phyloP scores from a whole-genome alignment of 2,888 invertebrate species.

The Liopterus haemorrhoidalis region DNA sequence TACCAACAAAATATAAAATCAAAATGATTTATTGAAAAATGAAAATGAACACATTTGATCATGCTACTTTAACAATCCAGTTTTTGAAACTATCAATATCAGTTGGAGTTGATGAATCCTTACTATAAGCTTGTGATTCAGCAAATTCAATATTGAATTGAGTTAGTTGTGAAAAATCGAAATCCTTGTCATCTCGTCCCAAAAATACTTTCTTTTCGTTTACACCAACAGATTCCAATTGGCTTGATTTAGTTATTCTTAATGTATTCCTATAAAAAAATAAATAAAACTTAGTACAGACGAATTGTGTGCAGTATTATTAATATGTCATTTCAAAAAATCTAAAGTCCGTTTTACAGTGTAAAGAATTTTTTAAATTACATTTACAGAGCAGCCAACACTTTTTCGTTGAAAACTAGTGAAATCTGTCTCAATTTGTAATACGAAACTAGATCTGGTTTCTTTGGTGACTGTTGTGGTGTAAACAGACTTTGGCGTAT shows the following conservation, averaged over 20 bases:
- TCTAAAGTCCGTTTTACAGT: neutral
- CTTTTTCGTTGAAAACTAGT: slow-evolving; percentile 14
- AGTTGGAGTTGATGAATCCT: slow-evolving; percentile 54
- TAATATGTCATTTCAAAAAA: neutral
- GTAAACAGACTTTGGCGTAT: too few species aligned
- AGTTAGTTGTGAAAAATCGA: slow-evolving; percentile 71
- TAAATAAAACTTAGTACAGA: slow-evolving; percentile 21
- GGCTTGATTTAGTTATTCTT: slow-evolving; percentile 74
- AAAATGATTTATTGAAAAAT: too few species aligned
- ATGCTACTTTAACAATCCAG: slow-evolving; percentile 63
- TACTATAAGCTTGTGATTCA: slow-evolving; percentile 56
- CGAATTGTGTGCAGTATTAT: too few species aligned
- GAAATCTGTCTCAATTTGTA: slow-evolving; percentile 14
- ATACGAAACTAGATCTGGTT: slow-evolving; percentile 10
- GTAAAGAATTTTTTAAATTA: neutral
- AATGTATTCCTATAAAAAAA: slow-evolving; percentile 66
- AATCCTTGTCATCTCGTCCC: slow-evolving; percentile 74
- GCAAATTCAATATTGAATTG: slow-evolving; percentile 61
- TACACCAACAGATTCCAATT: slow-evolving; percentile 70
- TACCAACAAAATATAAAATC: too few species aligned
- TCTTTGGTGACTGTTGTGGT: too few species aligned
- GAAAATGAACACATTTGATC: too few species aligned
- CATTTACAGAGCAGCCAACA: neutral
- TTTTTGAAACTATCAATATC: slow-evolving; percentile 59
- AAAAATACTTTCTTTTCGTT: slow-evolving; percentile 57